These are phyloP conservation scores for Leuciscus waleckii DNA, from an alignment of 2,797 vertebrate genomes.

Conservation along the genomic window DNA sequence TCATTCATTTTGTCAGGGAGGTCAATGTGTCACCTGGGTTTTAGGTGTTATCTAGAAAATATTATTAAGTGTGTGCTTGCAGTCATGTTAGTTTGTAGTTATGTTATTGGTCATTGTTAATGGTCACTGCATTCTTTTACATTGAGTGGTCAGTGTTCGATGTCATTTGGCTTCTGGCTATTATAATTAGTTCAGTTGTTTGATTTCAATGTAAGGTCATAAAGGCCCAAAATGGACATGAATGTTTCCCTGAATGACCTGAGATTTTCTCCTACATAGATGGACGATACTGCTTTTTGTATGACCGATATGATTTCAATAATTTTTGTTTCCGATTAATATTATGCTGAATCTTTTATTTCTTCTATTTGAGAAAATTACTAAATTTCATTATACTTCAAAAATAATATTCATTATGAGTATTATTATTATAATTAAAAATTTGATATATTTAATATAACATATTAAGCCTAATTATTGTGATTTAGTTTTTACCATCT, in stretches of 20 bases:
- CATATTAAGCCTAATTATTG: not conserved
- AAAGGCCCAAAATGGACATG: not conserved
- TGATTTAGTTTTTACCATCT: not conserved
- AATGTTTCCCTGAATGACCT: not conserved
- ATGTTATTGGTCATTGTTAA: not conserved
- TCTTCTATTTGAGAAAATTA: not conserved
- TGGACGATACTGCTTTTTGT: not conserved
- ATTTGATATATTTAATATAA: too few species aligned
- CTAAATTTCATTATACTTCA: not conserved
- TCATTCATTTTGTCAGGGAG: not conserved
- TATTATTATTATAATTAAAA: not conserved
- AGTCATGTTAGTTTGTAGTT: not conserved
- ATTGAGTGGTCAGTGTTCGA: not conserved
- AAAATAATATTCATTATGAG: not conserved
- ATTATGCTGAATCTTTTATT: not conserved
- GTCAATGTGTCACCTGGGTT: not conserved
- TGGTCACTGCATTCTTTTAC: not conserved
- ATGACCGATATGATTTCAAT: too few species aligned
- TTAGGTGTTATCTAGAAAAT: not conserved
- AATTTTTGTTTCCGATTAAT: not conserved
- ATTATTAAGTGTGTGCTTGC: not conserved
- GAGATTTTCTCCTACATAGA: not conserved
- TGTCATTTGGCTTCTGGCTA: not conserved
- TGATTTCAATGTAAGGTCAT: not conserved
- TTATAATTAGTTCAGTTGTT: not conserved